phyloP scores from a whole-genome alignment of 2,797 vertebrate species.

The Propithecus perrieri region DNA sequence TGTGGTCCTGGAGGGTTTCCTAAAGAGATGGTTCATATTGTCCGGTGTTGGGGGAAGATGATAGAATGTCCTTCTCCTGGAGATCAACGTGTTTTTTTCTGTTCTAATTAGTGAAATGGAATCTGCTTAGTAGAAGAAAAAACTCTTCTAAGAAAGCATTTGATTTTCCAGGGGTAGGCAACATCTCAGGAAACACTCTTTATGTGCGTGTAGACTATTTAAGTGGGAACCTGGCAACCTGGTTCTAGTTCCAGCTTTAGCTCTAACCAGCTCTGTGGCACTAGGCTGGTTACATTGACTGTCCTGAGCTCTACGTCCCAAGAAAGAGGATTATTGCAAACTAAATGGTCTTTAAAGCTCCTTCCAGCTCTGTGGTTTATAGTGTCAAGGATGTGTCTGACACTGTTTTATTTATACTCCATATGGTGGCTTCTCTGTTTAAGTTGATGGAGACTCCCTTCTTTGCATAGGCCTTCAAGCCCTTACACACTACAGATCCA shows the following conservation, averaged over 20 bases:
- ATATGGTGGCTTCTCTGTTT: neutral
- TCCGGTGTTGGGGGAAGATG: neutral
- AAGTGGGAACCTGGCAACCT: neutral
- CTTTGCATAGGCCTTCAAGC: neutral
- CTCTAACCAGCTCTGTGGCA: neutral
- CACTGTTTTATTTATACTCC: neutral
- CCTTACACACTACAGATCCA: neutral
- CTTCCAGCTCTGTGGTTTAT: neutral
- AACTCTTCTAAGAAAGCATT: neutral
- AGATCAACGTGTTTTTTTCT: conserved; percentile 45
- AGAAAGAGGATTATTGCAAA: neutral
- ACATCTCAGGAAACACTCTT: neutral
- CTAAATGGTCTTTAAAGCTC: neutral
- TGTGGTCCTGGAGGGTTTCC: neutral
- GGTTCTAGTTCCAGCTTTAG: neutral
- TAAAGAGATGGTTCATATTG: conserved; percentile 49
- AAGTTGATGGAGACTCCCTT: neutral
- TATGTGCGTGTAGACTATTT: neutral
- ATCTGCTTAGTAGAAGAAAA: neutral
- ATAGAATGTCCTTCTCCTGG: neutral
- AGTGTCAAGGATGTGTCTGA: neutral
- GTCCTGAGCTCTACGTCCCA: neutral
- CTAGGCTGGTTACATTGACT: neutral
- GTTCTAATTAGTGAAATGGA: neutral
- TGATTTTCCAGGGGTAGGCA: neutral